A percentile compares a stretch with the other conserved stretches of the same genome.
phyloP scores from a whole-genome alignment of 1,140 invertebrate genomes.

The Drosophila virilis region DNA sequence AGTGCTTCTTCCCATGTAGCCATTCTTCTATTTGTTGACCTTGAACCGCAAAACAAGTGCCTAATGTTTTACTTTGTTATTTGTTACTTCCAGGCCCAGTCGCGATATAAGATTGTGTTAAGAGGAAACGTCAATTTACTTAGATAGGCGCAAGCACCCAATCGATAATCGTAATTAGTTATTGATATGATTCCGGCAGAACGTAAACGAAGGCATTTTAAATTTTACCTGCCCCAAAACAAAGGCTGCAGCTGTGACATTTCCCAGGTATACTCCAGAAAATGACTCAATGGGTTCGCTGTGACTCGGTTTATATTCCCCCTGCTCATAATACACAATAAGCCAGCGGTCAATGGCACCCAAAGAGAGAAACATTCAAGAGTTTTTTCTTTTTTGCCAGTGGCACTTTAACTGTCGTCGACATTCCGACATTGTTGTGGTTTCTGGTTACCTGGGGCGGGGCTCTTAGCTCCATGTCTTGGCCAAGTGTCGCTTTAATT shows the following conservation, averaged over 20 bases:
- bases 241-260: conserved; percentile 15
- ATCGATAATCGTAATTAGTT: conserved; percentile 29
- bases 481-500: conserved; percentile 65
- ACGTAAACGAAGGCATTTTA: conserved; percentile 10
- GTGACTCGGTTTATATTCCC: background rate
- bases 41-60: conserved; percentile 2
- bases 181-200: conserved; percentile 9
- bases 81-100: background rate
- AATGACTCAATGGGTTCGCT: conserved; percentile 22
- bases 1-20: background rate
- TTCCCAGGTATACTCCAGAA: conserved; percentile 12
- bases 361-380: conserved; percentile 10
- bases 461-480: conserved; percentile 11
- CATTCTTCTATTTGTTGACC: background rate
- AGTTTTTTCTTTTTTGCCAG: conserved; percentile 12
- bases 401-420: conserved; percentile 17
- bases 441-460: conserved; percentile 31
- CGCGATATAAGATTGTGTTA: background rate
- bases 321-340: background rate
- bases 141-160: background rate
- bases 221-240: background rate
- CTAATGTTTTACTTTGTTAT: conserved; percentile 4
- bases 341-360: conserved; percentile 42
- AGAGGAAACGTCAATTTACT: background rate
- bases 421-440: conserved; percentile 30